These are phyloP conservation scores for Lutjanus campechanus DNA, from an alignment of 2,797 vertebrate species.

Conservation along the genomic window DNA sequence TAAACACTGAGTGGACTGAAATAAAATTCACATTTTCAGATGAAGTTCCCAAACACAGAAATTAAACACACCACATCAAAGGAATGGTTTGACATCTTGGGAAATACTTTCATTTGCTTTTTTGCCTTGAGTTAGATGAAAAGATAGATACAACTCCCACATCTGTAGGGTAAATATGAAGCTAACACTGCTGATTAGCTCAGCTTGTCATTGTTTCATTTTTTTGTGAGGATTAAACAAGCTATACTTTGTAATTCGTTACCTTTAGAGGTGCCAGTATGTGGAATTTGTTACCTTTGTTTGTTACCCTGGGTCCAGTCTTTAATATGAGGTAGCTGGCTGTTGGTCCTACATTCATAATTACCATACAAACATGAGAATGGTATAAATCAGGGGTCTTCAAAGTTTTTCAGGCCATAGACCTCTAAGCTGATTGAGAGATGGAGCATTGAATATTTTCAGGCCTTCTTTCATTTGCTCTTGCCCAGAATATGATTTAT, in stretches of 20 bases:
- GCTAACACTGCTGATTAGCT: background rate
- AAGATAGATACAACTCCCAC: background rate
- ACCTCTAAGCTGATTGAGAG: too few relatives aligned
- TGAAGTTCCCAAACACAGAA: background rate
- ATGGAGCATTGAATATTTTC: too few relatives aligned
- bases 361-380: background rate
- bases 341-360: background rate
- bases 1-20: too few relatives aligned
- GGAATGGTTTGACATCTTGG: background rate
- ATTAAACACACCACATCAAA: background rate
- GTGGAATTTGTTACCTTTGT: background rate
- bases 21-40: background rate
- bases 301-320: too few relatives aligned
- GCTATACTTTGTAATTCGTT: background rate
- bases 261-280: too few relatives aligned
- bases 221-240: conserved; percentile 16
- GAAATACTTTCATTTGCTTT: background rate
- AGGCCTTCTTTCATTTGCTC: too few relatives aligned
- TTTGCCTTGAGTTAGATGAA: background rate
- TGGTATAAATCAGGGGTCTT: background rate
- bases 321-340: background rate
- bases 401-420: too few relatives aligned
- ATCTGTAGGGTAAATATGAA: background rate
- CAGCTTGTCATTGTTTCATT: conserved; percentile 1
- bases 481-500: too few relatives aligned